Percentiles rank a stretch among this genome's conserved stretches.
Evolutionary conservation across 2,888 invertebrate genomes (phyloP).

Genomic region (Eupithecia subfuscata): DNA sequence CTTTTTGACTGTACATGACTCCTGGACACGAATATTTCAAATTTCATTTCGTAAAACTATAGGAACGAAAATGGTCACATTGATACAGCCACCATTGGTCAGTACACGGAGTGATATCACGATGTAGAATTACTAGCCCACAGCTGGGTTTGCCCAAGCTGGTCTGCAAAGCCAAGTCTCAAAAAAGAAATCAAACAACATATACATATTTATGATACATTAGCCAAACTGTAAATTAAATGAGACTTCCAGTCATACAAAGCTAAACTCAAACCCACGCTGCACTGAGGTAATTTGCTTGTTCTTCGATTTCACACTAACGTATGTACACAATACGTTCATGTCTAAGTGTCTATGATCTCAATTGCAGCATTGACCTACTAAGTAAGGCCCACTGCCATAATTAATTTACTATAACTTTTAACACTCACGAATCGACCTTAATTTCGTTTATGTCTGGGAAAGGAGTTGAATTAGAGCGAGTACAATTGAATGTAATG

Average conservation of each 20-base stretch:
- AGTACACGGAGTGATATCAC: too few species aligned
- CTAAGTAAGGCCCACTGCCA: slow-evolving; percentile 25
- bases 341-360: background rate
- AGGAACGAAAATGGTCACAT: too few species aligned
- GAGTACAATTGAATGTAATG: slow-evolving; percentile 1
- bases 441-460: slow-evolving; percentile 30
- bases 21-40: too few species aligned
- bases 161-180: too few species aligned
- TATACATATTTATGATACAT: background rate
- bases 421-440: slow-evolving; percentile 32
- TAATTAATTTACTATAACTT: slow-evolving; percentile 31
- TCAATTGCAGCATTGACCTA: slow-evolving; percentile 5
- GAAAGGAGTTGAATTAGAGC: slow-evolving; percentile 18
- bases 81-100: too few species aligned
- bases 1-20: too few species aligned
- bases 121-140: too few species aligned
- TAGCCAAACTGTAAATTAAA: background rate
- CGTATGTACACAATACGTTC: background rate
- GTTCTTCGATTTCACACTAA: background rate
- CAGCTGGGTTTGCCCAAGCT: too few species aligned
- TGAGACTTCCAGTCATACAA: background rate
- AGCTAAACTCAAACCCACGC: background rate
- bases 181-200: too few species aligned
- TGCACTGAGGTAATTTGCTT: background rate
- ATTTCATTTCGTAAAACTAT: too few species aligned